A percentile compares a stretch with the other conserved stretches of the same genome.
Evolutionary conservation across 1,140 invertebrate genomes (phyloP).

Genomic region (Conus betulinus): DNA sequence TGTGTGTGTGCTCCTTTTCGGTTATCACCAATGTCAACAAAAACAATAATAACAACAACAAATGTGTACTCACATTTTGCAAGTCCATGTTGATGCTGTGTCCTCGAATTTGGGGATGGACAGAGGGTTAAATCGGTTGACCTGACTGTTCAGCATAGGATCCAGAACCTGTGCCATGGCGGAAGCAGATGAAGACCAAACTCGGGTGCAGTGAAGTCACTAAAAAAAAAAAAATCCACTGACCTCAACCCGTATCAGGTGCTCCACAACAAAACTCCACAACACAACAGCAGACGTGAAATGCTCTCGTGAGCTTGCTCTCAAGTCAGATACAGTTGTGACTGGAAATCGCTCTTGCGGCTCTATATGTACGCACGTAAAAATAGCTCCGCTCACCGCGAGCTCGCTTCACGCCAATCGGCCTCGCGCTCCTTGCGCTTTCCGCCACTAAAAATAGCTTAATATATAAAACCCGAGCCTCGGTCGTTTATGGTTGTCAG

Average conservation of each 20-base stretch:
- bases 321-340: constrained; percentile 6
- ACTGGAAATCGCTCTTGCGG: not conserved
- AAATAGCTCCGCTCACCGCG: not conserved
- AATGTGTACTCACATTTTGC: constrained; percentile 33
- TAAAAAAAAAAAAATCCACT: not conserved
- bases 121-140: not conserved
- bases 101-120: constrained; percentile 33
- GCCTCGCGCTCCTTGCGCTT: not conserved
- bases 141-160: constrained; percentile 39
- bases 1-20: too few relatives aligned
- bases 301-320: not conserved
- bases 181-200: not conserved
- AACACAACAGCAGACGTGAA: not conserved
- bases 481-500: not conserved
- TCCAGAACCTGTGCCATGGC: constrained; percentile 44
- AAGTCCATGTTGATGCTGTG: constrained; percentile 41
- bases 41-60: not conserved
- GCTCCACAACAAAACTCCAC: not conserved
- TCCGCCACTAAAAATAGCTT: constrained; percentile 4
- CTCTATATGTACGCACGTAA: constrained; percentile 5
- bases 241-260: not conserved
- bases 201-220: not conserved
- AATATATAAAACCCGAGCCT: not conserved
- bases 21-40: not conserved
- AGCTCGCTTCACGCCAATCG: not conserved